A percentile compares a stretch with the other conserved stretches of the same genome.
Conservation (phyloP, 2,113 vertebrate species). For the Polyodon spathula region DNA sequence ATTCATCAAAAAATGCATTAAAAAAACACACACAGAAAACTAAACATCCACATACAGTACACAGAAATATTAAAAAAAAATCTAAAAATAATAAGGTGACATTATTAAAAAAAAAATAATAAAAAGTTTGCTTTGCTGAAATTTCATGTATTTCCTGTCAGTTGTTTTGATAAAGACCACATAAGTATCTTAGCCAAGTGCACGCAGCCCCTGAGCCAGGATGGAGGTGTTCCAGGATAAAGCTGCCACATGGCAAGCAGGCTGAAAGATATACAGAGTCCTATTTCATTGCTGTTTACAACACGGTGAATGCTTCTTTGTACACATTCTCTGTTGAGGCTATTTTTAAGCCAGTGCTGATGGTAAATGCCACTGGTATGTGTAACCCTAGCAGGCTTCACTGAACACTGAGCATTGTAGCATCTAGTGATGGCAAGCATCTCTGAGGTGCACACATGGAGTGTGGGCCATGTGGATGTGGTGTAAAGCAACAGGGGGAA, state of each 20-base stretch:
- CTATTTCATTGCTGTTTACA: slow-evolving; percentile 25
- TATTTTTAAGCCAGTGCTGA: slow-evolving; percentile 31
- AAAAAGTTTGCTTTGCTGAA: not conserved
- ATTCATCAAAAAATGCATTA: too few relatives aligned
- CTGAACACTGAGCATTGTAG: not conserved
- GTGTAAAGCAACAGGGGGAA: slow-evolving; percentile 12
- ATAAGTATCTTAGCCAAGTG: not conserved
- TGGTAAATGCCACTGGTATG: slow-evolving; percentile 25
- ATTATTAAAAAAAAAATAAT: not conserved
- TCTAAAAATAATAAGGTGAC: too few relatives aligned
- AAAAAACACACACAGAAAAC: too few relatives aligned
- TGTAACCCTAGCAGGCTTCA: slow-evolving; percentile 20
- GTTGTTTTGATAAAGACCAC: not conserved
- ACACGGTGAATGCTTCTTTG: slow-evolving; percentile 14
- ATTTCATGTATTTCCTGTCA: slow-evolving; percentile 1
- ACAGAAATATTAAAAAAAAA: too few relatives aligned
- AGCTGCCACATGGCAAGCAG: slow-evolving; percentile 9
- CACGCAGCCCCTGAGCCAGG: slow-evolving; percentile 8
- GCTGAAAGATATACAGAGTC: slow-evolving; percentile 19
- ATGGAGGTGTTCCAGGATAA: not conserved
- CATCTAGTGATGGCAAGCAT: slow-evolving; percentile 21
- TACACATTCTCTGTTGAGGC: slow-evolving; percentile 12
- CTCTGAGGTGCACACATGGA: slow-evolving; percentile 9
- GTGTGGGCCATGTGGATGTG: not conserved
- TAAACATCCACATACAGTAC: too few relatives aligned